Percentiles rank a stretch among this genome's conserved stretches.
Evolutionary conservation across 2,797 vertebrate genomes (phyloP).

Genomic region (Notolabrus celidotus): DNA sequence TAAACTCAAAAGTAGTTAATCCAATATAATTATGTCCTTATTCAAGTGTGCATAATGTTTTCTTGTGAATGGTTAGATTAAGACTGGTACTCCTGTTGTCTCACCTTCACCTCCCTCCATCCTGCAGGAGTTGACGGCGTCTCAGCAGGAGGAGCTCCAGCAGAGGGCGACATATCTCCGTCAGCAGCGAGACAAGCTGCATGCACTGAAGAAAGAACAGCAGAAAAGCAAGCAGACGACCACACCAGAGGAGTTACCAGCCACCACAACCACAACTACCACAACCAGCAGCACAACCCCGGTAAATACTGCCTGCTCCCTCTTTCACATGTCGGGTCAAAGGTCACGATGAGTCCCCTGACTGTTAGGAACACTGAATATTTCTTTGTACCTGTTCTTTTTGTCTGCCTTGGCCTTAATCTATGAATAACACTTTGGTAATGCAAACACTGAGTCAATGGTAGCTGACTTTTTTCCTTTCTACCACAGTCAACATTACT

Average conservation of each 20-base stretch:
- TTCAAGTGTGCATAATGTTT: neutral
- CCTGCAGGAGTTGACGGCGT: conserved; percentile 86
- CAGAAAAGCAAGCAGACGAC: conserved; percentile 77
- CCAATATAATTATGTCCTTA: neutral
- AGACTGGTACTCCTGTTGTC: neutral
- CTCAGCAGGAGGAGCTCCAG: conserved; percentile 91
- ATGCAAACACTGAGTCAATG: too few relatives aligned
- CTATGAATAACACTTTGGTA: too few relatives aligned
- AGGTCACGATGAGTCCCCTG: neutral
- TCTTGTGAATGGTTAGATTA: conserved; percentile 3
- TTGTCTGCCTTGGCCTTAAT: too few relatives aligned
- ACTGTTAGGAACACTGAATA: neutral
- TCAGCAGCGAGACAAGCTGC: conserved; percentile 93
- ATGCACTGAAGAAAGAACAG: conserved; percentile 90
- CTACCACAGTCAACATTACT: too few relatives aligned
- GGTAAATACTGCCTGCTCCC: conserved; percentile 52
- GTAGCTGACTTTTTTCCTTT: too few relatives aligned
- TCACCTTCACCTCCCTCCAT: neutral
- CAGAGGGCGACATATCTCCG: conserved; percentile 94
- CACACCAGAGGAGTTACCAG: conserved; percentile 49
- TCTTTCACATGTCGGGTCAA: neutral
- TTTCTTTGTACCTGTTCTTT: too few relatives aligned
- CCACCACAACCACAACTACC: conserved; percentile 14
- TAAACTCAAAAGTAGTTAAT: neutral
- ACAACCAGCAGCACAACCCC: conserved; percentile 35